Base-by-base conservation (phyloP, 2,888 invertebrate species). In the Drosophila pegasa region DNA sequence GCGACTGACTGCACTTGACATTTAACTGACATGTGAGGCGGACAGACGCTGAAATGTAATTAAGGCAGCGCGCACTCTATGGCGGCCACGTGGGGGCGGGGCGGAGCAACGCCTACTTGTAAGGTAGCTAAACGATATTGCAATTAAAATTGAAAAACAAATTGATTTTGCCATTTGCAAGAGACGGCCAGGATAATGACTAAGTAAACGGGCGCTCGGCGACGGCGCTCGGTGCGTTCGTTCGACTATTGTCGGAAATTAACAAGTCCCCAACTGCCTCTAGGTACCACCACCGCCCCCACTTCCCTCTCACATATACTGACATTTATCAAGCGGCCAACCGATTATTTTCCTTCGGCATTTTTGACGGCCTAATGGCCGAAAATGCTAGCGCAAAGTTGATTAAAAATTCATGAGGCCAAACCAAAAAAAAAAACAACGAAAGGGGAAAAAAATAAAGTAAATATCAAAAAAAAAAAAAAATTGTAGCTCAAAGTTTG, bases 91-190 rank as follows among this genome's bases (percentile, higher is more conserved):
- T 56, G 40, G 58, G 25, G 20, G 22, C 12, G 20, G 45, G 57
- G 20, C 16, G n/a, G 43, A 22, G 57, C 47, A 56, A 75, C 67
- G 58, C 75, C 75, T 45, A 64, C 65, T 51, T 59, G 35, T 50
- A 40, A 38, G 75, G 57, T 61, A 59, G 69, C 68, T 64, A 68
- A 78, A 63, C 72, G 80, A 83, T 71, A 83, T 74, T 74, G 72
- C 80, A 83, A 86, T 83, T 86, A 83, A 83, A 83, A 74, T 66
- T 72, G 69, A 65, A 73, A 67, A 60, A 72, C 65, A 78, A 86
- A 86, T 84, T 84, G 78, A 80, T 85, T 84, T 80, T 79, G 66
- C 80, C 75, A 87, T 78, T 85, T 81, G 76, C 57, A 62, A 48
- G 45, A 63, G 65, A 66, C 65, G 60, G 54, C 40, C 65, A 38